Base-by-base conservation (phyloP, 2,113 vertebrate species). In the Conger conger region DNA sequence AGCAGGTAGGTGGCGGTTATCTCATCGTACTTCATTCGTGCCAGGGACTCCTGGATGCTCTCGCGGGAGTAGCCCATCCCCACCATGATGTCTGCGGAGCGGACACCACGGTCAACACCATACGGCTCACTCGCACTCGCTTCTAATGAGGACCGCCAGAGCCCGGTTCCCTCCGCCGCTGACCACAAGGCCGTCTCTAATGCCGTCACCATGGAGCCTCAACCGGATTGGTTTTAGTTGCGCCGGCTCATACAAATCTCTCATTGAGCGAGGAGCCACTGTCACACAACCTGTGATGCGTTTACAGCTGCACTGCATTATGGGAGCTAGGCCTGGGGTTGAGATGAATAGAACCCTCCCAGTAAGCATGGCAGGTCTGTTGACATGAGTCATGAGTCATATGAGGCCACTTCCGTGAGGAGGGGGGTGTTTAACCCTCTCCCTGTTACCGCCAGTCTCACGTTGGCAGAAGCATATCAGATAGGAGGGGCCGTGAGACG, bases 1-100 rank as follows among this genome's bases (percentile, higher is more conserved):
- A 99, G 93, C 92, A 99, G 95, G 92, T 99, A 99, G 0, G 98
- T 97, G 86, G 98, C 98, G 53, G 98, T 99, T 90, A 99, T 97
- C 93, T 99, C 97, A 88, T 99, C 98, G 7, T 99, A 99, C 94
- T 99, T 99, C 98, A 99, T 99, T 95, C 99, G 98, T 91, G 96
- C 97, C 92, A 99, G 95, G 82, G 98, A 99, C 87, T 99, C 98
- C 87, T 99, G 97, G 93, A 99, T 99, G 93, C 99, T 96, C 86
- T 99, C 98, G 94, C 96, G 96, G 89, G 97, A 98, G 92, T 98
- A 99, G 90, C 98, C 98, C 97, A 99, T 99, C 90, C 97, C 97
- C 88, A 99, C 96, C 96, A 99, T 99, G 89, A 99, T 97, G 82
- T 99, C 98, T 99, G 93, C 18, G 88, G 85, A 93, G 92, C 36